phyloP scores from a whole-genome alignment of 2,888 invertebrate species.

The Eupelmus urozonus region DNA sequence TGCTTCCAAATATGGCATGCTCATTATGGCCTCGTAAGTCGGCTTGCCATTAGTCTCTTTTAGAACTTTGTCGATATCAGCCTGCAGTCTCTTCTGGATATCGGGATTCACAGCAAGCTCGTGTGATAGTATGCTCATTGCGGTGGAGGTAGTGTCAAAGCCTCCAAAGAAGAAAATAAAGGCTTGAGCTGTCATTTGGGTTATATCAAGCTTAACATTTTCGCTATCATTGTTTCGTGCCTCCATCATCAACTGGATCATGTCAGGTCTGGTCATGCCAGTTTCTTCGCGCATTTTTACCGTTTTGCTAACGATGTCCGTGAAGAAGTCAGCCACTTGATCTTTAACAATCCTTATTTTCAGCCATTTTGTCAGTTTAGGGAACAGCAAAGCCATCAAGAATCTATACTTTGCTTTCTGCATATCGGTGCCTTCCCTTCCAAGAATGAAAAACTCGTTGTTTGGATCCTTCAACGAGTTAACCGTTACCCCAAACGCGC shows the following conservation, averaged over 20 bases:
- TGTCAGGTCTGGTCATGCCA: conserved; percentile 66
- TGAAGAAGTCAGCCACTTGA: not conserved
- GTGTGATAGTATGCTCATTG: not conserved
- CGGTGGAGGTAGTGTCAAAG: conserved; percentile 57
- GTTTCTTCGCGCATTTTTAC: conserved; percentile 61
- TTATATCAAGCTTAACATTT: conserved; percentile 61
- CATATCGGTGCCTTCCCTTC: not conserved
- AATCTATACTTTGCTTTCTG: no score
- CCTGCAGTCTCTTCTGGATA: not conserved
- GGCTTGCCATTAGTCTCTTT: not conserved
- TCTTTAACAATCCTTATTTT: not conserved
- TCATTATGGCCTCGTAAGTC: not conserved
- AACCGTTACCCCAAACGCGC: conserved; percentile 76
- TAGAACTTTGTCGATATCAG: not conserved
- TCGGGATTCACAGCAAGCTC: not conserved
- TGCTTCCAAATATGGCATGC: conserved; percentile 68
- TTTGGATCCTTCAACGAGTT: conserved; percentile 69
- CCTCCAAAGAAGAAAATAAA: conserved; percentile 73
- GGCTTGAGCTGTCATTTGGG: conserved; percentile 78
- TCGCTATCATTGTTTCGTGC: conserved; percentile 59
- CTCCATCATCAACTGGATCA: conserved; percentile 72
- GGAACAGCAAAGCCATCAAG: not conserved
- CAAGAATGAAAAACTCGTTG: conserved; percentile 69
- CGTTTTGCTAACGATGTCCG: conserved; percentile 50
- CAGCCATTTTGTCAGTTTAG: not conserved